A percentile compares a stretch with the other conserved stretches of the same genome.
These are phyloP conservation scores for Rattus rattus DNA, from an alignment of 2,113 vertebrate species.

Conservation along the genomic window DNA sequence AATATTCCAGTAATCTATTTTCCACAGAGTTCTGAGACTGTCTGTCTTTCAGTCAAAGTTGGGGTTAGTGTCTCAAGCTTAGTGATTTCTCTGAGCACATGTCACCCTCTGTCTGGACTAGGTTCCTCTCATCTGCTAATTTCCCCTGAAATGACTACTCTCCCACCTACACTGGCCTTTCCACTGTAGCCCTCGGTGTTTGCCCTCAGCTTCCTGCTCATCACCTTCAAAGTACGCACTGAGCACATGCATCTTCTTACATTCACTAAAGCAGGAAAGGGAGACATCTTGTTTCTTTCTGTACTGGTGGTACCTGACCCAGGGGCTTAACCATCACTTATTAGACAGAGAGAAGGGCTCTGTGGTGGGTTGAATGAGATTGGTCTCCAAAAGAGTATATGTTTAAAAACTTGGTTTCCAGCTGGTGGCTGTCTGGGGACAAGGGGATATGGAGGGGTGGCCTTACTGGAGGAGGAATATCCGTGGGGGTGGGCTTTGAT, in stretches of 20 bases:
- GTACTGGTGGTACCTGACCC: background rate
- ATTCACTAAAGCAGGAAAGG: background rate
- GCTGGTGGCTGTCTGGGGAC: background rate
- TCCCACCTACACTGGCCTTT: background rate
- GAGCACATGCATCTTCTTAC: background rate
- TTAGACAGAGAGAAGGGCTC: background rate
- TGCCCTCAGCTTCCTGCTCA: background rate
- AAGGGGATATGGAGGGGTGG: background rate
- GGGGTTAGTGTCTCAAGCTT: too few relatives aligned
- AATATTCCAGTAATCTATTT: background rate
- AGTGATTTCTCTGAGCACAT: background rate
- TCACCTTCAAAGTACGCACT: background rate
- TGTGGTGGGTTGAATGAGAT: background rate
- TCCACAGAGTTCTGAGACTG: background rate
- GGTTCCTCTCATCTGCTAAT: background rate
- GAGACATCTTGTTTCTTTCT: background rate
- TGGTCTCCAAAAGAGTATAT: too few relatives aligned
- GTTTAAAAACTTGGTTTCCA: background rate
- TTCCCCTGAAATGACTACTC: background rate
- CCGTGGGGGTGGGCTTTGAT: background rate
- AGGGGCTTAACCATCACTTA: background rate
- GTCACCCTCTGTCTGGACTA: rapidly evolving
- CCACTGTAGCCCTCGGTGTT: background rate
- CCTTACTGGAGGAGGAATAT: background rate
- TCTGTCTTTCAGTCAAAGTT: rapidly evolving